Base-by-base conservation (phyloP, 1,140 invertebrate genomes). In the Microplitis mediator region DNA sequence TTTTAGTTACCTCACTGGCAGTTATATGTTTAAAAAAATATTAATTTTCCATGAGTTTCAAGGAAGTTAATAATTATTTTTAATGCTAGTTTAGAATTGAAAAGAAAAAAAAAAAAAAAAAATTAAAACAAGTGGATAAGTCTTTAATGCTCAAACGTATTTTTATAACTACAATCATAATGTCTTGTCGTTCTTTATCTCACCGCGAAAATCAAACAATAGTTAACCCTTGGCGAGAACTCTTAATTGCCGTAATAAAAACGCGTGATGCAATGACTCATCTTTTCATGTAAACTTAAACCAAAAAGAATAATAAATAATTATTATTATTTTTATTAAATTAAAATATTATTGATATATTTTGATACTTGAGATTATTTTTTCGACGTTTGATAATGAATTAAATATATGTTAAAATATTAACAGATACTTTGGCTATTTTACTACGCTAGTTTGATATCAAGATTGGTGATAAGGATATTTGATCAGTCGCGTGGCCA, bases 381-480 rank as follows among this genome's bases (percentile, higher is more conserved):
- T 51, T 60, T 50, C 58, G 63, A 50, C 34, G 45, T 66, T 72
- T n/a, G 2, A 1, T 31, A 23, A 31, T 23, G 16, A 9, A 4
- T 58, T 50, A 5, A 50, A 16, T 3, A 36, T 50, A 36, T 32
- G 23, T 34, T 5, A 35, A n/a, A 35, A 32, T 31, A 62, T 50
- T 31, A 62, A 51, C 14, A 60, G 51, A 64, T 51, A 45, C 16
- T 54, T 34, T 8, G 32, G 39, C 64, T 67, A 54, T 14, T 67
- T 50, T 50, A 67, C 36, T 62, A 36, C 39, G 4, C 54, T 39
- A 56, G 23, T 23, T 39, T 39, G 52, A 58, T 74, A 73, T 78
- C 61, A 39, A 68, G 68, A 70, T 6, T 31, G 9, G 23, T 52
- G 78, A 80, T 79, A 79, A 80, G 35, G 16, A 58, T 79, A 74